Percentiles rank a stretch among this genome's conserved stretches.
phyloP scores from a whole-genome alignment of 2,113 vertebrate genomes.

The Hucho hucho region DNA sequence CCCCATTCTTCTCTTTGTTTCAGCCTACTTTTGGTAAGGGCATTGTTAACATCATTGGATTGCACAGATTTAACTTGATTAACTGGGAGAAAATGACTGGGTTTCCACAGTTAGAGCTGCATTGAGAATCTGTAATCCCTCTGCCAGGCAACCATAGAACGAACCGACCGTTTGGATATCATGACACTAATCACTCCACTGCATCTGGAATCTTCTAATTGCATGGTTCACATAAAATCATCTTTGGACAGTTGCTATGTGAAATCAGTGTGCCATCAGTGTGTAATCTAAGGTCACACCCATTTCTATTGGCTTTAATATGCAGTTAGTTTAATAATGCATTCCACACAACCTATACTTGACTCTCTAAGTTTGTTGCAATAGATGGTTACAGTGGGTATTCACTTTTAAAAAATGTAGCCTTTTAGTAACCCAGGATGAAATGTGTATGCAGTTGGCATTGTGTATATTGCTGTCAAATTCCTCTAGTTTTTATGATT shows the following conservation, averaged over 20 bases:
- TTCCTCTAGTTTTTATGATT: background rate
- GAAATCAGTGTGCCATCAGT: too few species aligned
- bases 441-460: background rate
- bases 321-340: background rate
- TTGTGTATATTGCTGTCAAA: background rate
- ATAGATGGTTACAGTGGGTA: background rate
- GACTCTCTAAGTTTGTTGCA: background rate
- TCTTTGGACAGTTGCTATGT: background rate
- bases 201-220: background rate
- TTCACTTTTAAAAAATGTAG: background rate
- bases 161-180: background rate
- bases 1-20: slow-evolving; percentile 15
- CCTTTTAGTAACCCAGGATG: background rate
- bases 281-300: background rate
- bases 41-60: slow-evolving; percentile 26
- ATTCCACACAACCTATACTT: background rate
- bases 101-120: background rate
- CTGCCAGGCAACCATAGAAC: background rate
- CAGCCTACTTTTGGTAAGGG: slow-evolving; percentile 6
- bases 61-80: slow-evolving; percentile 28
- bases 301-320: background rate
- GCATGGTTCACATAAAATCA: background rate
- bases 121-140: slow-evolving; percentile 22
- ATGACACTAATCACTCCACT: background rate
- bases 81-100: background rate